Conservation (phyloP, 2,113 vertebrate species). For the Podilymbus podiceps region DNA sequence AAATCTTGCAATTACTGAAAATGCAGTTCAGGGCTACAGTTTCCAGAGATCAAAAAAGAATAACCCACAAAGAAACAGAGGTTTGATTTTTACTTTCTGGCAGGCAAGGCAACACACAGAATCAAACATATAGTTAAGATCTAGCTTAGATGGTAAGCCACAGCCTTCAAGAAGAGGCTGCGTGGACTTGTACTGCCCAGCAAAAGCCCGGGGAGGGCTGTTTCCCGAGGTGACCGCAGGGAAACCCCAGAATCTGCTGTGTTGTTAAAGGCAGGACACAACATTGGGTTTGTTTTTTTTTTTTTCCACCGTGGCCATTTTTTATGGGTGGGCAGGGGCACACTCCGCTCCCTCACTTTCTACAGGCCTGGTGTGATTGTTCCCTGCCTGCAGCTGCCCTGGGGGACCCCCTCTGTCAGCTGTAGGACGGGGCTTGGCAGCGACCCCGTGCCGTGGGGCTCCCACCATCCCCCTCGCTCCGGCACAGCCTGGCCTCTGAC, state of each 20-base stretch:
- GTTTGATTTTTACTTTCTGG: conserved; percentile 1
- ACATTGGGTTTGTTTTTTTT: too few relatives aligned
- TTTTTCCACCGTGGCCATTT: neutral
- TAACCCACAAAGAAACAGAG: neutral
- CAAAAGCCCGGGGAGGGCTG: neutral
- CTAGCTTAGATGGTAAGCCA: neutral
- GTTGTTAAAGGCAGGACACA: neutral
- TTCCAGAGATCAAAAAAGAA: conserved; percentile 6
- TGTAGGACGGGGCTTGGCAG: neutral
- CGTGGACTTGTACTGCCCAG: fast-evolving
- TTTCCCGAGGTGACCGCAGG: neutral
- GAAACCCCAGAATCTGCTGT: neutral
- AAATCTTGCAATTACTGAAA: conserved; percentile 30
- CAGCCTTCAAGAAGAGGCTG: neutral
- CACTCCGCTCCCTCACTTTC: neutral
- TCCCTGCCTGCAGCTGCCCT: neutral
- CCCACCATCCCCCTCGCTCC: fast-evolving
- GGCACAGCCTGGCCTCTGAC: neutral
- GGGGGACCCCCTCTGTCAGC: neutral
- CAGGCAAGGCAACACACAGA: neutral
- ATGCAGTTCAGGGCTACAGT: neutral
- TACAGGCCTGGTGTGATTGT: neutral
- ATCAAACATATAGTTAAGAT: neutral
- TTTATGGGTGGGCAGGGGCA: neutral
- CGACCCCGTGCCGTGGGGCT: fast-evolving